Base-by-base conservation (phyloP, 2,888 invertebrate genomes). In the Seira musarum region DNA sequence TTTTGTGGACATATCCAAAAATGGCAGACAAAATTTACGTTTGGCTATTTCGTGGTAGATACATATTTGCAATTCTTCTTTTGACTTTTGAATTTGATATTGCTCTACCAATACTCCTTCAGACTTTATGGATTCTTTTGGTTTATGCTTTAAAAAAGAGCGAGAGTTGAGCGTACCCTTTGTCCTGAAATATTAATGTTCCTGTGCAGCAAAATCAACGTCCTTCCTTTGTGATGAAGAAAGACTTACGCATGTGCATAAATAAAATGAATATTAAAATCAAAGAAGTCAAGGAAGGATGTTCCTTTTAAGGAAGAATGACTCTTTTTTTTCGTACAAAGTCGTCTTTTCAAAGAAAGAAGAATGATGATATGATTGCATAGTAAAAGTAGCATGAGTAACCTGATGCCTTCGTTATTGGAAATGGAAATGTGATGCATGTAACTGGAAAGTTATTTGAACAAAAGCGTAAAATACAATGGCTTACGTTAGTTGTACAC, bases 1-100 rank as follows among this genome's bases (percentile, higher is more conserved):
- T 35, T n/a, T 74, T 60, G 65, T 74, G 66, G 66, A 74, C 65
- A 66, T 17, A 65, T 17, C 74, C 74, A 74, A 74, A 74, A 57
- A 74, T 74, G 74, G 74, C 60, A 61, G 46, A 24, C 17, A 8
- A 46, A 49, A 40, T 40, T 40, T 40, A 40, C 13, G 40, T 13
- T 13, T n/a, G n/a, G 13, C 13, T 40, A 40, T 40, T 40, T 40
- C 13, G 13, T 40, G 6, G 40, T 40, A 6, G 6, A n/a, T n/a
- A n/a, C 13, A 8, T 40, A 8, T 40, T 40, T 40, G 40, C 40
- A 40, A 40, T 6, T 40, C 40, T 40, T 13, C 13, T n/a, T n/a
- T n/a, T n/a, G n/a, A n/a, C n/a, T n/a, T n/a, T n/a, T n/a, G n/a
- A n/a, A n/a, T n/a, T n/a, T n/a, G n/a, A n/a, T n/a, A n/a, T n/a